Conservation (phyloP, 2,888 invertebrate species). For the Chloromyia formosa region DNA sequence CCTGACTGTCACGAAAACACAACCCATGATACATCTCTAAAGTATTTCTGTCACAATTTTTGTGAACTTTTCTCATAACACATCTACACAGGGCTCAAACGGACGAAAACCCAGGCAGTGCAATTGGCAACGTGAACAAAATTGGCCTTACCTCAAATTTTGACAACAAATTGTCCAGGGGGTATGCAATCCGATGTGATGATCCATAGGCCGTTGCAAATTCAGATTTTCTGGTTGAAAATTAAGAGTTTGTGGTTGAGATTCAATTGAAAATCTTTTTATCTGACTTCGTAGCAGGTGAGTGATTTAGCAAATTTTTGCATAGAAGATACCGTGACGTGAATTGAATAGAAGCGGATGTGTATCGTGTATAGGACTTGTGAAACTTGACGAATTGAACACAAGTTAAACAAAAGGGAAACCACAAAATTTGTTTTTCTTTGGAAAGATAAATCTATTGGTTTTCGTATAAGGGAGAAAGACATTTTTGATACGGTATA, state of each 20-base stretch:
- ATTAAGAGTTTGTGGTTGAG: slow-evolving; percentile 31
- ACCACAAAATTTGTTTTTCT: no score
- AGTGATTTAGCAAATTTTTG: slow-evolving; percentile 18
- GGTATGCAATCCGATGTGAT: slow-evolving; percentile 16
- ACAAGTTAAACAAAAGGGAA: no score
- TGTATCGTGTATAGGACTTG: no score
- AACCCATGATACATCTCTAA: neutral
- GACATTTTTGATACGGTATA: no score
- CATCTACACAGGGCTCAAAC: neutral
- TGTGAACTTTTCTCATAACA: neutral
- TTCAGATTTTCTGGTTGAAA: slow-evolving; percentile 14
- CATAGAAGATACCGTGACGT: neutral
- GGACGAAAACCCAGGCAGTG: no score
- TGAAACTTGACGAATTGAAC: no score
- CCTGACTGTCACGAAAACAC: neutral
- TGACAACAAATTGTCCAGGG: slow-evolving; percentile 29
- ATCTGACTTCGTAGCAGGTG: slow-evolving; percentile 18
- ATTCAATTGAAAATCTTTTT: neutral
- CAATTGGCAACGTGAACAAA: neutral
- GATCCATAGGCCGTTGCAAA: slow-evolving; percentile 32
- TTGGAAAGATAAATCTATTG: no score
- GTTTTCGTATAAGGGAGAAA: no score
- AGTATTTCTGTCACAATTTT: slow-evolving; percentile 18
- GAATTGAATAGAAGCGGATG: neutral
- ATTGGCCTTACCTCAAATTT: slow-evolving; percentile 8